These are phyloP conservation scores for Gasteruption jaculator DNA, from an alignment of 2,888 invertebrate species.

Conservation along the genomic window DNA sequence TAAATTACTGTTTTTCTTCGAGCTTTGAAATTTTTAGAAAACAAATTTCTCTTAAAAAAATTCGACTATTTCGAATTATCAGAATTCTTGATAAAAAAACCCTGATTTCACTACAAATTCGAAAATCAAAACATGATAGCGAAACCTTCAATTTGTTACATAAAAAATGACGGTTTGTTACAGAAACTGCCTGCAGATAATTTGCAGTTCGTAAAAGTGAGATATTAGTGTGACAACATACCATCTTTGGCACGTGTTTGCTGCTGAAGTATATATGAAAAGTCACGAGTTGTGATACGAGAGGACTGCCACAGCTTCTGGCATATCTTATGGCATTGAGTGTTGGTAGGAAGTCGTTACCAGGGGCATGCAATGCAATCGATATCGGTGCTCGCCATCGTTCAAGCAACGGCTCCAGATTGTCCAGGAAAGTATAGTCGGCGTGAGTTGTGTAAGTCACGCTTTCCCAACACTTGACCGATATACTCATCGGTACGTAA, in stretches of 20 bases:
- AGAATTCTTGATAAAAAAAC: too few relatives aligned
- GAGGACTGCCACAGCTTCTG: slow-evolving; percentile 69
- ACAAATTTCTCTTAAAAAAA: too few relatives aligned
- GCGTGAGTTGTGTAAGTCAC: slow-evolving; percentile 91
- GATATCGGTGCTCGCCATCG: slow-evolving; percentile 86
- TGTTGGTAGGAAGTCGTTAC: slow-evolving; percentile 73
- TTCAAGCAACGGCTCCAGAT: slow-evolving; percentile 78
- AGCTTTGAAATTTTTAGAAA: too few relatives aligned
- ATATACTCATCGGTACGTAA: slow-evolving; percentile 68
- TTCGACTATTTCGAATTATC: too few relatives aligned
- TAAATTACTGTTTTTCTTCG: too few relatives aligned
- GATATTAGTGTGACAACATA: too few relatives aligned
- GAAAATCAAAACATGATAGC: too few relatives aligned
- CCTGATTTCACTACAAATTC: too few relatives aligned
- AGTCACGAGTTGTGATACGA: slow-evolving; percentile 75
- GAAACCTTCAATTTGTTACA: too few relatives aligned
- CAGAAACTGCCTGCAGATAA: too few relatives aligned
- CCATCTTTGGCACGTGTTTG: slow-evolving; percentile 75
- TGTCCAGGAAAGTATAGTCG: slow-evolving; percentile 87
- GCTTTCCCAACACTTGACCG: slow-evolving; percentile 73
- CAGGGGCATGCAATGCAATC: slow-evolving; percentile 83
- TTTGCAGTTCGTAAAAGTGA: too few relatives aligned
- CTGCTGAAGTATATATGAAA: slow-evolving; percentile 88
- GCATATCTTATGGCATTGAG: slow-evolving; percentile 77
- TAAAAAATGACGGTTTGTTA: too few relatives aligned